phyloP scores from a whole-genome alignment of 2,797 vertebrate genomes.

The Corythornis leucogaster region DNA sequence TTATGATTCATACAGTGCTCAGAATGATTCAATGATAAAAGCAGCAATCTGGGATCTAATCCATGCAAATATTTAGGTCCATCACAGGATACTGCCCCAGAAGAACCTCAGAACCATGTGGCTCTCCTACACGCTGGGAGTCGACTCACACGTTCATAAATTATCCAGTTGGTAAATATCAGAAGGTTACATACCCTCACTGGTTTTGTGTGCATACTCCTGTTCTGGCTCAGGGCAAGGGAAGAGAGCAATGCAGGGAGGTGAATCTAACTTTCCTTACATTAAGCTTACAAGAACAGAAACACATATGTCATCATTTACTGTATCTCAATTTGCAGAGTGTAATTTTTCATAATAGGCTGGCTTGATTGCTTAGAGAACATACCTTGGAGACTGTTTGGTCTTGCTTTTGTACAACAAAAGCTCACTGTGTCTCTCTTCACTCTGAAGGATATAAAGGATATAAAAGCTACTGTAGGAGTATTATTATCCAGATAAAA shows the following conservation, averaged over 20 bases:
- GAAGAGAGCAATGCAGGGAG: background rate
- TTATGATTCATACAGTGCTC: background rate
- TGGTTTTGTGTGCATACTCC: background rate
- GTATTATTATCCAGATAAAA: background rate
- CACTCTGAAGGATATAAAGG: background rate
- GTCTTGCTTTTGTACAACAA: slow-evolving; percentile 10
- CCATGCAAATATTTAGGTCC: slow-evolving; percentile 18
- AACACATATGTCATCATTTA: background rate
- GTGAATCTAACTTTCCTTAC: background rate
- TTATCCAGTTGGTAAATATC: background rate
- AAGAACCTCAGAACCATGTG: background rate
- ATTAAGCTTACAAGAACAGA: background rate
- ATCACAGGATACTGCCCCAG: background rate
- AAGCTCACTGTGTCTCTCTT: background rate
- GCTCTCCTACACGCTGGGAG: background rate
- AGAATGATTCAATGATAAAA: background rate
- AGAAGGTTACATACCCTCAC: background rate
- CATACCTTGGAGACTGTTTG: background rate
- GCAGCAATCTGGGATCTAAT: background rate
- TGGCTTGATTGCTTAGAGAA: background rate
- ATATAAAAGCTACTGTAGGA: background rate
- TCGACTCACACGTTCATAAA: background rate
- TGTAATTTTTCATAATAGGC: background rate
- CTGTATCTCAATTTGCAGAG: background rate
- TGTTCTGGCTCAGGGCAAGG: background rate